Conservation (phyloP, 2,888 invertebrate species). For the Fabriciana adippe region DNA sequence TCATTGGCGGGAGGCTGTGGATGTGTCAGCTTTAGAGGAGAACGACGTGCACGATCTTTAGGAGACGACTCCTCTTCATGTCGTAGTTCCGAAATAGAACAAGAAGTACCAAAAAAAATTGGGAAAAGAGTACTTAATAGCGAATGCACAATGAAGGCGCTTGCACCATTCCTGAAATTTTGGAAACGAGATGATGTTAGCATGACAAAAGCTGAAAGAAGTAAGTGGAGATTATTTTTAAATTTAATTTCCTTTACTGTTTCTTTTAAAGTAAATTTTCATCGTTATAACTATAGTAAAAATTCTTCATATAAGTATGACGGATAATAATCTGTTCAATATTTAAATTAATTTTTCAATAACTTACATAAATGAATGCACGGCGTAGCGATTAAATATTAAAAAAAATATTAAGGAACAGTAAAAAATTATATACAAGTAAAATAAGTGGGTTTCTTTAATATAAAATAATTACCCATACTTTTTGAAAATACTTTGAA, state of each 20-base stretch:
- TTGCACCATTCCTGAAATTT: slow-evolving; percentile 85
- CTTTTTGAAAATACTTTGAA: too few relatives aligned
- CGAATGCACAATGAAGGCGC: slow-evolving; percentile 77
- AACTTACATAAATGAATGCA: too few relatives aligned
- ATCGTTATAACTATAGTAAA: too few relatives aligned
- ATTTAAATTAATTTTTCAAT: too few relatives aligned
- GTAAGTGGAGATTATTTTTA: slow-evolving; percentile 72
- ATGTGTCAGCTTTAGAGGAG: slow-evolving; percentile 72
- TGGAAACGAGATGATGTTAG: slow-evolving; percentile 87
- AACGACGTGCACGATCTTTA: slow-evolving; percentile 65
- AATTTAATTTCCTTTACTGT: not conserved
- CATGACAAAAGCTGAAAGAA: slow-evolving; percentile 90
- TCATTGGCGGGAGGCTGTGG: slow-evolving; percentile 77
- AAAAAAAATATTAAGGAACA: too few relatives aligned
- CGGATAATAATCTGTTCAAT: too few relatives aligned
- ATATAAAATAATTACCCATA: too few relatives aligned
- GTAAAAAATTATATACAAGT: too few relatives aligned
- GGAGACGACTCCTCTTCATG: slow-evolving; percentile 77
- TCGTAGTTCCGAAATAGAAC: slow-evolving; percentile 77
- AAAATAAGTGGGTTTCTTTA: too few relatives aligned
- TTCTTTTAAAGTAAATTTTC: not conserved
- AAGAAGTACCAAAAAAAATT: slow-evolving; percentile 70
- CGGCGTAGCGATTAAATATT: too few relatives aligned
- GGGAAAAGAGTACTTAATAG: slow-evolving; percentile 65
- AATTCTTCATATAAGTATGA: too few relatives aligned